Evolutionary conservation across 2,797 vertebrate genomes (phyloP).

Genomic region (Chaetophractus vellerosus): DNA sequence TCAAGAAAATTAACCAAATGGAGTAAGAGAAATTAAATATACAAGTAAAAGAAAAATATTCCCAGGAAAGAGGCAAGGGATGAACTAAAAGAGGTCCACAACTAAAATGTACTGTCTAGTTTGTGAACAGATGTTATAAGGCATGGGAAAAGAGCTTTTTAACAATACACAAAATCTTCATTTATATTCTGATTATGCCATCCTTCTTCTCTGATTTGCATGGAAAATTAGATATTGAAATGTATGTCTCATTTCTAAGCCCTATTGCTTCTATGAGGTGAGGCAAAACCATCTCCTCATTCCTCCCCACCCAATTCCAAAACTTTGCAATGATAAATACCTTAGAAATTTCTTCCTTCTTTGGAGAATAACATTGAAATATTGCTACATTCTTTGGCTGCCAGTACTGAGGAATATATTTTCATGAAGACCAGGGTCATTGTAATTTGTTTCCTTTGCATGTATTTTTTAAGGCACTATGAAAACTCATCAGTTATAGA

Average conservation of each 20-base stretch:
- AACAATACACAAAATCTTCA: not conserved
- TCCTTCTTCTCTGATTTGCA: not conserved
- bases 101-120: not conserved
- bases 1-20: slow-evolving; percentile 2
- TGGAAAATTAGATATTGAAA: not conserved
- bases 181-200: slow-evolving; percentile 4
- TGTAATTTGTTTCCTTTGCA: not conserved
- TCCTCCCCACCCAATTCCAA: not conserved
- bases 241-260: not conserved
- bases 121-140: not conserved
- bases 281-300: not conserved
- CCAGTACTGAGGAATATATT: not conserved
- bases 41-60: not conserved
- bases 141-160: not conserved
- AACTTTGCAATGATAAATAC: not conserved
- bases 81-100: too few relatives aligned
- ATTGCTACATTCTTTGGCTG: not conserved
- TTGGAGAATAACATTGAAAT: slow-evolving; percentile 3
- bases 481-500: not conserved
- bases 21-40: not conserved
- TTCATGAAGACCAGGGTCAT: not conserved
- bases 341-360: not conserved
- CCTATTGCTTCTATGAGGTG: not conserved
- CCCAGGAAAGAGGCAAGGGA: not conserved
- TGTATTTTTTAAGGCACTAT: not conserved